These are phyloP conservation scores for Etheostoma nigrum DNA, from an alignment of 2,797 vertebrate genomes.

Conservation along the genomic window DNA sequence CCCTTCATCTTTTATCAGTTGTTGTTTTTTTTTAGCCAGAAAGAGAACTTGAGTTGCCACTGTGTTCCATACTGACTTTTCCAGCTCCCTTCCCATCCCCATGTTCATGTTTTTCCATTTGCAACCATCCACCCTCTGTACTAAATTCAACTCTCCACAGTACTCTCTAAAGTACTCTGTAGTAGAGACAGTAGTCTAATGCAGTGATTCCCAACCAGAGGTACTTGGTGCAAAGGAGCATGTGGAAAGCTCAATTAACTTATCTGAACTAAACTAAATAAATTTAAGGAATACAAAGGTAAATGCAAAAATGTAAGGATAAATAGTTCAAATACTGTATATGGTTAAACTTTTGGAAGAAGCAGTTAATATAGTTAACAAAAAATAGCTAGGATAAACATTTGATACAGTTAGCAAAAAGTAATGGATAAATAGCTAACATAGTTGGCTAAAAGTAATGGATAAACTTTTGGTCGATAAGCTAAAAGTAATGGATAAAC, in stretches of 20 bases:
- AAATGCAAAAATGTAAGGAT: not conserved
- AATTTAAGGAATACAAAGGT: not conserved
- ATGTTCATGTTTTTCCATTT: constrained; percentile 33
- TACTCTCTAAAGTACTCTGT: not conserved
- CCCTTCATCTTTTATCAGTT: not conserved
- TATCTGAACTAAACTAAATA: not conserved
- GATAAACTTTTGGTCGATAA: no score
- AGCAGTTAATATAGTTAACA: no score
- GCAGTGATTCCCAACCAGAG: constrained; percentile 43
- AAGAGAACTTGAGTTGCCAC: constrained; percentile 1
- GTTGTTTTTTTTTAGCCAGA: not conserved
- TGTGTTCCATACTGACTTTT: constrained; percentile 25
- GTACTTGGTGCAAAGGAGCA: rapidly evolving
- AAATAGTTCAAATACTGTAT: no score
- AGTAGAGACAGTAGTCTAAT: constrained; percentile 1
- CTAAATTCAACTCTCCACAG: constrained; percentile 4
- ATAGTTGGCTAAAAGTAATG: no score
- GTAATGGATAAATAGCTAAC: no score
- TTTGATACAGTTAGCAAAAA: no score
- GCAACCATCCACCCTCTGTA: constrained; percentile 12
- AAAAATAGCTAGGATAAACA: no score
- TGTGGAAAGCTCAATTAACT: not conserved
- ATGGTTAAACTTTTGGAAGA: no score
- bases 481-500: no score
- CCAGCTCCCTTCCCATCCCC: constrained; percentile 21